Evolutionary conservation across 1,140 invertebrate genomes (phyloP).

Genomic region (Adelges cooleyi): DNA sequence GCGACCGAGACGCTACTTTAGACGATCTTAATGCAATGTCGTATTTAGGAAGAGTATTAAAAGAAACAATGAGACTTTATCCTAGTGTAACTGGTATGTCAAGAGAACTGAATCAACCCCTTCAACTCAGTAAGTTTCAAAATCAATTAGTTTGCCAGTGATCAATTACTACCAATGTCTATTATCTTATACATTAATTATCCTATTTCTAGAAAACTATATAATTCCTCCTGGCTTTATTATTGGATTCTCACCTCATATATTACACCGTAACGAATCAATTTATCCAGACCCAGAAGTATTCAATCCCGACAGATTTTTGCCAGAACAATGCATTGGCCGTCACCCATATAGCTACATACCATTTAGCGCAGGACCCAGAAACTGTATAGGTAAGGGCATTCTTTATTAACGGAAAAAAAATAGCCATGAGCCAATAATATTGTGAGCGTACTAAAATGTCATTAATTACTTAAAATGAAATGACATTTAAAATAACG

Average conservation of each 20-base stretch:
- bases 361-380: slow-evolving; percentile 63
- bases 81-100: slow-evolving; percentile 48
- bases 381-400: slow-evolving; percentile 58
- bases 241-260: slow-evolving; percentile 41
- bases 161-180: no score
- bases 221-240: slow-evolving; percentile 42
- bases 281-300: slow-evolving; percentile 27
- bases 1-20: background rate
- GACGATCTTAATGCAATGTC: slow-evolving; percentile 44
- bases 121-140: background rate
- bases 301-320: slow-evolving; percentile 30
- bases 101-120: slow-evolving; percentile 39
- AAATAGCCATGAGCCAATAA: no score
- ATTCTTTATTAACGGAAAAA: no score
- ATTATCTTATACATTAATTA: background rate
- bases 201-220: slow-evolving; percentile 40
- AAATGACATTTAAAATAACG: no score
- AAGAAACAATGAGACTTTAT: slow-evolving; percentile 48
- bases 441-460: no score
- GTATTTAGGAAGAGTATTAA: slow-evolving; percentile 52
- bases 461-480: no score
- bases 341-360: slow-evolving; percentile 48
- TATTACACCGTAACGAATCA: slow-evolving; percentile 42
- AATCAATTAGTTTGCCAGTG: no score
- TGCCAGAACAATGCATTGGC: slow-evolving; percentile 32